A percentile compares a stretch with the other conserved stretches of the same genome.
These are phyloP conservation scores for Echinometra lucunter DNA, from an alignment of 53 echinoderm and acorn worm species.

Conservation along the genomic window DNA sequence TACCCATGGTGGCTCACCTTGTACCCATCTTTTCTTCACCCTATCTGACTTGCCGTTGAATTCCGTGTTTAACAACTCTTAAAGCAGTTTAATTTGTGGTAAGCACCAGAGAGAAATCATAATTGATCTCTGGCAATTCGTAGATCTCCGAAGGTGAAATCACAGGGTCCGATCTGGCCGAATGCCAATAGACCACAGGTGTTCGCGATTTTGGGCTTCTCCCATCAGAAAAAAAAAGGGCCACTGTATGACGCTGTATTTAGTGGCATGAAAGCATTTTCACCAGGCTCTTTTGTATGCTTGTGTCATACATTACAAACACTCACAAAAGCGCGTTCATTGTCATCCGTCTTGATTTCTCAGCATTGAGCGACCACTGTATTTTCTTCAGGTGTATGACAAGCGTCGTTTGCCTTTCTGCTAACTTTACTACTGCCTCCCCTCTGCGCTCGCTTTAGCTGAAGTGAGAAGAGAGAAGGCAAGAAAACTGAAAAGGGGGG, in stretches of 20 bases:
- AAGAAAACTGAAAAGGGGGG: not conserved
- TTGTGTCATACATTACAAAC: constrained; percentile 72
- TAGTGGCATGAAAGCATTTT: constrained; percentile 61
- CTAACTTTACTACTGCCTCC: constrained; percentile 62
- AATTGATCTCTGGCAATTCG: constrained; percentile 40
- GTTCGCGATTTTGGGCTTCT: constrained; percentile 50
- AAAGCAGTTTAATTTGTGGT: constrained; percentile 42
- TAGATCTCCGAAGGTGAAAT: constrained; percentile 28
- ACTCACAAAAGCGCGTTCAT: constrained; percentile 64
- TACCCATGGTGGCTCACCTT: not conserved
- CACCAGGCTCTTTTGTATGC: constrained; percentile 60
- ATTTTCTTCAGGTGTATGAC: constrained; percentile 64
- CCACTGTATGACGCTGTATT: constrained; percentile 52
- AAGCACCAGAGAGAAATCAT: constrained; percentile 25
- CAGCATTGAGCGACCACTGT: constrained; percentile 55
- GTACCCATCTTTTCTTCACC: not conserved
- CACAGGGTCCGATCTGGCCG: constrained; percentile 18
- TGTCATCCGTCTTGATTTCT: constrained; percentile 58
- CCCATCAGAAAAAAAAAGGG: constrained; percentile 2
- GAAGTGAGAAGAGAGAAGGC: not conserved
- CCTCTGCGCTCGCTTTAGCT: constrained; percentile 55
- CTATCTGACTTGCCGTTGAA: not conserved
- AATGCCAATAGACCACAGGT: constrained; percentile 62
- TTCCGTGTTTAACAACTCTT: constrained; percentile 26
- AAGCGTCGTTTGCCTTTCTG: constrained; percentile 54